Evolutionary conservation across 2,113 vertebrate species (phyloP).

Genomic region (Regulus satrapa): DNA sequence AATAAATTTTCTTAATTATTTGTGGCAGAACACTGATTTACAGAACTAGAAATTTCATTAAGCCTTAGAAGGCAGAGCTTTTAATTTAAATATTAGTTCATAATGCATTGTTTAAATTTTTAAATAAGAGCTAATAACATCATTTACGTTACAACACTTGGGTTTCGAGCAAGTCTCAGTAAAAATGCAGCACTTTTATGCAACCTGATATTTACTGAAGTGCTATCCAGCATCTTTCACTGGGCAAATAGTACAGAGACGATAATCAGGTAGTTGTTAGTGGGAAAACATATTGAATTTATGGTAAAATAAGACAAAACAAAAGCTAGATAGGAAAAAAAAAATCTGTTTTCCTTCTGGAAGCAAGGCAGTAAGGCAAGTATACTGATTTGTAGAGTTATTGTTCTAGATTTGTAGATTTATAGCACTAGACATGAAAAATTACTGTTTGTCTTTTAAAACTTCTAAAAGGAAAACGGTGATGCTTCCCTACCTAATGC

Average conservation of each 20-base stretch:
- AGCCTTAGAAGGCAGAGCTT: background rate
- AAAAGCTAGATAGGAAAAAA: background rate
- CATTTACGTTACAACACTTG: background rate
- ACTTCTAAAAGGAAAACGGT: background rate
- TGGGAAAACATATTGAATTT: background rate
- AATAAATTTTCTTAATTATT: background rate
- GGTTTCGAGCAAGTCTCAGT: background rate
- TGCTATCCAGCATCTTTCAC: background rate
- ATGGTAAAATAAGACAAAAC: background rate
- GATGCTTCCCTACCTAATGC: background rate
- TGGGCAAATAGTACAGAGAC: background rate
- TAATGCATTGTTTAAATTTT: background rate
- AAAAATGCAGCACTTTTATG: background rate
- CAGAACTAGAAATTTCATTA: background rate
- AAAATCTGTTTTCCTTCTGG: background rate
- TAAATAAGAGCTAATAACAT: background rate
- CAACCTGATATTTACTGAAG: background rate
- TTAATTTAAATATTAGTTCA: background rate
- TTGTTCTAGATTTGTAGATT: background rate
- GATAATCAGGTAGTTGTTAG: background rate
- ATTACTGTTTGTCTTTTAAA: background rate
- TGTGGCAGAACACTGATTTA: background rate
- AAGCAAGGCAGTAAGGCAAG: background rate
- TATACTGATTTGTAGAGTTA: background rate
- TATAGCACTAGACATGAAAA: background rate